phyloP scores from a whole-genome alignment of 2,113 vertebrate genomes.

The Pandion haliaetus region DNA sequence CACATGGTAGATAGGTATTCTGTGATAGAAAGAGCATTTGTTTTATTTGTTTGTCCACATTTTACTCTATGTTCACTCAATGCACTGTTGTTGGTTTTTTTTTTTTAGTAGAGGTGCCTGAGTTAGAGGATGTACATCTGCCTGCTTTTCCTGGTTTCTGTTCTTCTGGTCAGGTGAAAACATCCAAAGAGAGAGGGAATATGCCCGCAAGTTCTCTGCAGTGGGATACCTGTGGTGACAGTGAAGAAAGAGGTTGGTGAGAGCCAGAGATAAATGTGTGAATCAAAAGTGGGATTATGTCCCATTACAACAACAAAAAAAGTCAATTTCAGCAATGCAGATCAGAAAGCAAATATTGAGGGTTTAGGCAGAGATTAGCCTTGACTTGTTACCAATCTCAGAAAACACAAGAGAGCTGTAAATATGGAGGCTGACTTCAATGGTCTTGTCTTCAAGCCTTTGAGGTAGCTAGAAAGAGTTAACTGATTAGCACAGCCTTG shows the following conservation, averaged over 20 bases:
- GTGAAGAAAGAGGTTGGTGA: background rate
- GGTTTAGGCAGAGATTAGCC: background rate
- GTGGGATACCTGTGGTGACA: background rate
- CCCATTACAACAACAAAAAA: background rate
- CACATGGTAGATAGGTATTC: background rate
- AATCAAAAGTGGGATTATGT: background rate
- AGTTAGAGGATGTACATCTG: background rate
- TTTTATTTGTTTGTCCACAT: background rate
- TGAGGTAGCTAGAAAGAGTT: background rate
- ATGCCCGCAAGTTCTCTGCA: background rate
- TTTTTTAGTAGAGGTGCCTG: background rate
- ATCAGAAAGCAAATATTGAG: background rate
- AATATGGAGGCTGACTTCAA: background rate
- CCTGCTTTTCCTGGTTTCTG: background rate
- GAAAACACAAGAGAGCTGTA: background rate
- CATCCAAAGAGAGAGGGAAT: background rate
- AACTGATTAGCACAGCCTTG: background rate
- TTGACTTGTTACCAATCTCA: background rate
- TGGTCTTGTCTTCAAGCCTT: background rate
- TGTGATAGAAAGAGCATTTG: background rate
- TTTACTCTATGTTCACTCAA: background rate
- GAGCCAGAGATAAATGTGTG: background rate
- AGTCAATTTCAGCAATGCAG: background rate
- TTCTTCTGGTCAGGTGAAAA: background rate
- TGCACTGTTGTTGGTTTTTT: rapidly evolving